Evolutionary conservation across 2,888 invertebrate species (phyloP), one percentile per base, ranked within the genome.

Genomic region (Sinelater perroti): DNA sequence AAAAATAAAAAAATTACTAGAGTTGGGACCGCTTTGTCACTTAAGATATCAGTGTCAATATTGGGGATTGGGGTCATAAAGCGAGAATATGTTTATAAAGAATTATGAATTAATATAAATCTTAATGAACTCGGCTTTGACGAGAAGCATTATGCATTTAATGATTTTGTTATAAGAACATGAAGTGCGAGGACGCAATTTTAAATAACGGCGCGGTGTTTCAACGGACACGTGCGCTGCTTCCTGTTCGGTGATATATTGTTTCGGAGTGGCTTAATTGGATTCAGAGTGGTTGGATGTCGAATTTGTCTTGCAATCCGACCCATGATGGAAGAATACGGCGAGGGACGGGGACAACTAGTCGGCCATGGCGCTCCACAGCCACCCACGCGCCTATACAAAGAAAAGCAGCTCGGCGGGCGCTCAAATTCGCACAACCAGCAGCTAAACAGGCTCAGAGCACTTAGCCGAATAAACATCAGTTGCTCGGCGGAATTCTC

Each of bases 391-490:
- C 40, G 40, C 24, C 26, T 40, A 8, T 7, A 38, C 20, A 18
- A 38, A 36, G 18, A 36, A 18, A 14, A 17, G 17, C 14, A 8
- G 4, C 16, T 3, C 8, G 3, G 16, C 36, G 5, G 4, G 3
- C 30, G 13, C 10, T 14, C 30, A 30, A n/a, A n/a, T n/a, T n/a
- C 10, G 20, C 45, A 45, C 30, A 45, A 30, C 45, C 18, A 10
- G 45, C 30, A 45, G 30, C 45, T 28, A 45, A 28, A 31, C 45
- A 30, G 30, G 45, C 45, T 18, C 20, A 30, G n/a, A 31, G 45
- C 45, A 45, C 45, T 28, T 45, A 45, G 17, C 18, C 45, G 30
- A 45, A 30, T 45, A 45, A 45, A 45, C 45, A 45, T 45, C 18
- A 28, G 45, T 45, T 18, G 45, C 17, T 31, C 10, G 16, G 8